phyloP scores from a whole-genome alignment of 2,113 vertebrate genomes.

The Xenus cinereus region DNA sequence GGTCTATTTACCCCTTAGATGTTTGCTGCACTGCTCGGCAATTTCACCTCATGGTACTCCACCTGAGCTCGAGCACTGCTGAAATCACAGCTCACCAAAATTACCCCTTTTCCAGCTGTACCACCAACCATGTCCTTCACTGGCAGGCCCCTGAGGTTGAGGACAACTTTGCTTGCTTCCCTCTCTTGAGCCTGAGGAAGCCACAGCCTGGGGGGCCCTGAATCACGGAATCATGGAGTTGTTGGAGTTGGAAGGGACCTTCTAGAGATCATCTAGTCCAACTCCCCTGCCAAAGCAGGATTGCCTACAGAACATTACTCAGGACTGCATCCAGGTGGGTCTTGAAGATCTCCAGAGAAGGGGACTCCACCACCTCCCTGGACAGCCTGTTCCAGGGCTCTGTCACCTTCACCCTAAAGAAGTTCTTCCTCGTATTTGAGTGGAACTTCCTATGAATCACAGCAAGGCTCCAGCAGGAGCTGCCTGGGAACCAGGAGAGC shows the following conservation, averaged over 20 bases:
- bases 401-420: too few species aligned
- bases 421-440: too few species aligned
- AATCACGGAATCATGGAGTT: too few species aligned
- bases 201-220: accelerated
- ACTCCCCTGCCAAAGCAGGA: too few species aligned
- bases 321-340: too few species aligned
- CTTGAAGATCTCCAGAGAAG: too few species aligned
- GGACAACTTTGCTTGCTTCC: background rate
- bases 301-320: too few species aligned
- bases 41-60: background rate
- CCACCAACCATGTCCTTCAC: background rate
- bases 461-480: background rate
- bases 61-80: accelerated
- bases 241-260: too few species aligned
- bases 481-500: background rate
- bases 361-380: too few species aligned
- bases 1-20: background rate
- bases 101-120: background rate
- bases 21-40: background rate
- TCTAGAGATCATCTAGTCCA: too few species aligned
- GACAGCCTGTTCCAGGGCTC: too few species aligned
- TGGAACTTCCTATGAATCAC: background rate
- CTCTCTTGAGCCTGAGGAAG: background rate
- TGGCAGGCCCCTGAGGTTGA: accelerated
- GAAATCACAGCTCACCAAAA: background rate